A percentile compares a stretch with the other conserved stretches of the same genome.
Conservation (phyloP, 2,113 vertebrate species). For the Sialia sialis region DNA sequence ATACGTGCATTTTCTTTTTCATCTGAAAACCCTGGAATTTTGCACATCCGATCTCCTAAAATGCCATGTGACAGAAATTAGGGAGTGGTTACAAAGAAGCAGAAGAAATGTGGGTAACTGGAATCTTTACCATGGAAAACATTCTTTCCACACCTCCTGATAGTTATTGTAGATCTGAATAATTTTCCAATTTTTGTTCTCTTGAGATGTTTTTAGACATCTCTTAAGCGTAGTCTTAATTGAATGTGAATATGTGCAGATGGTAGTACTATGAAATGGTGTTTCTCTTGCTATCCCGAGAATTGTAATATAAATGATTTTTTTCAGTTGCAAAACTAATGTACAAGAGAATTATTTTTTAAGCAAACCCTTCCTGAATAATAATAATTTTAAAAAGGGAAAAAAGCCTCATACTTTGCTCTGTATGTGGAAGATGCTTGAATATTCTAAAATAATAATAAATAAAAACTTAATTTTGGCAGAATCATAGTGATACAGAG, state of each 20-base stretch:
- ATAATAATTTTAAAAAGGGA: too few relatives aligned
- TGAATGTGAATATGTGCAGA: neutral
- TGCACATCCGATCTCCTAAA: neutral
- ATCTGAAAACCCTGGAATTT: neutral
- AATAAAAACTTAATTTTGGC: neutral
- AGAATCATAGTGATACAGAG: neutral
- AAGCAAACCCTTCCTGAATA: neutral
- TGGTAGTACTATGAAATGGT: neutral
- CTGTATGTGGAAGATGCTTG: neutral
- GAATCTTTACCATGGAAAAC: neutral
- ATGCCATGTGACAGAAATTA: neutral
- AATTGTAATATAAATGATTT: neutral
- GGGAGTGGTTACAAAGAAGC: neutral
- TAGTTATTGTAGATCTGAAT: neutral
- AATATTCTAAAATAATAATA: neutral
- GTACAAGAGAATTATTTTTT: neutral
- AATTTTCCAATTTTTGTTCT: neutral
- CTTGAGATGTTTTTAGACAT: neutral
- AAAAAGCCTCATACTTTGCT: accelerated
- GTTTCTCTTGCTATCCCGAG: neutral
- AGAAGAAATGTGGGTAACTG: neutral
- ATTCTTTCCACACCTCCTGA: neutral
- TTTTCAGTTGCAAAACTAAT: neutral
- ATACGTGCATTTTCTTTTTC: neutral
- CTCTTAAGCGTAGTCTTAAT: neutral